Conservation (phyloP, 2,797 vertebrate genomes). For the Psittacula derbiana region DNA sequence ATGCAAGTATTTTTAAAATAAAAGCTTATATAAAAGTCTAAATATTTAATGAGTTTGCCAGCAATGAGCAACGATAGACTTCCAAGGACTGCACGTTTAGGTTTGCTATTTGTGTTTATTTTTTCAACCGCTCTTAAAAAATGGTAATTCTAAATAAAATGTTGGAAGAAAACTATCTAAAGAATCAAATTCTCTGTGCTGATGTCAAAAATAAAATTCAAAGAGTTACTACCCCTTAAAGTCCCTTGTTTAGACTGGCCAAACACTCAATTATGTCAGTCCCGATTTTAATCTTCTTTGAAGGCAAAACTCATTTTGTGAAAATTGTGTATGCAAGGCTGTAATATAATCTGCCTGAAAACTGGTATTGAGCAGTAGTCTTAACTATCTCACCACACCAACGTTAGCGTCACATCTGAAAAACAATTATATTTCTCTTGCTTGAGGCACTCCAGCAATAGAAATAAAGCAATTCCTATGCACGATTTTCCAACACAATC, state of each 20-base stretch:
- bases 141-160: not conserved
- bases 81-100: not conserved
- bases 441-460: not conserved
- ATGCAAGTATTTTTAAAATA: not conserved
- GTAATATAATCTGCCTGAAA: not conserved
- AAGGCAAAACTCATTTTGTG: not conserved
- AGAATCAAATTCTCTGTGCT: not conserved
- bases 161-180: not conserved
- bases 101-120: not conserved
- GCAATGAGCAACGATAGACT: not conserved
- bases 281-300: not conserved
- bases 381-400: not conserved
- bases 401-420: not conserved
- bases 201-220: not conserved
- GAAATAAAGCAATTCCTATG: not conserved
- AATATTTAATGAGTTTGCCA: not conserved
- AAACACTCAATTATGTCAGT: not conserved
- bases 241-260: not conserved
- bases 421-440: not conserved
- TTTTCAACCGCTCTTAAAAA: not conserved
- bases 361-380: not conserved
- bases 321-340: not conserved
- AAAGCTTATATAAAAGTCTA: not conserved
- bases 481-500: not conserved
- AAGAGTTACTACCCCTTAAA: not conserved